These are phyloP conservation scores for Suillia variegata DNA, from an alignment of 2,888 invertebrate species.

Conservation along the genomic window DNA sequence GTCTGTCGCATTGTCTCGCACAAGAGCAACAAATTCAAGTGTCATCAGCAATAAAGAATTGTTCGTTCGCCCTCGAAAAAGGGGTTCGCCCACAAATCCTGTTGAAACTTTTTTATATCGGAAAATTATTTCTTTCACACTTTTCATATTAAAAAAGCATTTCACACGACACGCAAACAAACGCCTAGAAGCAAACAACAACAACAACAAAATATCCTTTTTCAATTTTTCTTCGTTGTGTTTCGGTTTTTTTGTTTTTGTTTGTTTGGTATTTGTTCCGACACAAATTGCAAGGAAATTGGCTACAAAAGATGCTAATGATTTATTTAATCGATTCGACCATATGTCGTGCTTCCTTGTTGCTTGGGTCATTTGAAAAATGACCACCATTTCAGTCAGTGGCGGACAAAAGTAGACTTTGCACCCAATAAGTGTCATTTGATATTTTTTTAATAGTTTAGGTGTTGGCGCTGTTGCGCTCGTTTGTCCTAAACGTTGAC, in stretches of 20 bases:
- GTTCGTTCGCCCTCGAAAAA: no score
- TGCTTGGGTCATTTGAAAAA: conserved; percentile 42
- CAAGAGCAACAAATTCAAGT: not conserved
- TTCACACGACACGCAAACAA: conserved; percentile 43
- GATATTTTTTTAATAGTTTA: conserved; percentile 48
- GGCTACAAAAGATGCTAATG: conserved; percentile 59
- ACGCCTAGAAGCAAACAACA: conserved; percentile 21
- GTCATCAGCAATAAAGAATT: not conserved
- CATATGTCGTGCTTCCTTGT: conserved; percentile 46
- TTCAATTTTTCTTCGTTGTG: no score
- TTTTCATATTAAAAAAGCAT: conserved; percentile 56
- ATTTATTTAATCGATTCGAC: conserved; percentile 61
- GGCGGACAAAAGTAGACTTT: conserved; percentile 12
- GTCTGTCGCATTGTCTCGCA: no score
- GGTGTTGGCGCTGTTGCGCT: conserved; percentile 24
- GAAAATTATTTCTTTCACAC: conserved; percentile 35
- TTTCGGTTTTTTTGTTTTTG: no score
- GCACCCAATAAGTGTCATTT: conserved; percentile 39
- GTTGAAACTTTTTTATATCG: not conserved
- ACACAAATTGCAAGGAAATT: conserved; percentile 48
- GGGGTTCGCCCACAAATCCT: not conserved
- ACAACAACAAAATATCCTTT: no score
- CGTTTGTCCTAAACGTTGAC: conserved; percentile 34
- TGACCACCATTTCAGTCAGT: no score
- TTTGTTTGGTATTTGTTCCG: not conserved